Evolutionary conservation across 2,797 vertebrate genomes (phyloP).

Genomic region (Smutsia gigantea): DNA sequence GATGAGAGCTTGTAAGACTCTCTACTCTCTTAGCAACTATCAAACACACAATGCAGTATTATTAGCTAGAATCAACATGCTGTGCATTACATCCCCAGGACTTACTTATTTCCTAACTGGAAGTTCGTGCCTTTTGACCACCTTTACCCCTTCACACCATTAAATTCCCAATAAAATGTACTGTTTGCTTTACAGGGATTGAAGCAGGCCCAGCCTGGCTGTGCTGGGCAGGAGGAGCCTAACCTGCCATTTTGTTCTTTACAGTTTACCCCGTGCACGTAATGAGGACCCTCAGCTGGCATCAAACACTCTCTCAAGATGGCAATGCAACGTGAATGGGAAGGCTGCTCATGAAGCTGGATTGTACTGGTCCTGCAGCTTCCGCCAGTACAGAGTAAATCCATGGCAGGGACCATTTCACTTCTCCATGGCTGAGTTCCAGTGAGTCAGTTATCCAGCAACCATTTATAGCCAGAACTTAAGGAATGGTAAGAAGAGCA

Average conservation of each 20-base stretch:
- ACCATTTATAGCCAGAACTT: no score
- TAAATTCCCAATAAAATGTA: neutral
- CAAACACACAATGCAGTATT: neutral
- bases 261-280: rapidly evolving
- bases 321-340: rapidly evolving
- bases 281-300: neutral
- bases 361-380: rapidly evolving
- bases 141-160: neutral
- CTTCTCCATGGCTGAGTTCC: neutral
- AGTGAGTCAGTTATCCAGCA: neutral
- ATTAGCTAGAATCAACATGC: rapidly evolving
- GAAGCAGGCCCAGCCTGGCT: neutral
- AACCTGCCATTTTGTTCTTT: neutral
- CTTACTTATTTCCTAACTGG: neutral
- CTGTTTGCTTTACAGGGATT: neutral
- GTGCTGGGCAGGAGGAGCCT: neutral
- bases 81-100: neutral
- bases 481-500: no score
- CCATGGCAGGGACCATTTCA: rapidly evolving
- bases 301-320: neutral
- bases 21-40: neutral
- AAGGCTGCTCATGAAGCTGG: no score
- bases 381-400: rapidly evolving
- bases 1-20: neutral
- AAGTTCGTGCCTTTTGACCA: neutral